Conservation (phyloP, 1,140 invertebrate species). For the Trichonephila inaurata region DNA sequence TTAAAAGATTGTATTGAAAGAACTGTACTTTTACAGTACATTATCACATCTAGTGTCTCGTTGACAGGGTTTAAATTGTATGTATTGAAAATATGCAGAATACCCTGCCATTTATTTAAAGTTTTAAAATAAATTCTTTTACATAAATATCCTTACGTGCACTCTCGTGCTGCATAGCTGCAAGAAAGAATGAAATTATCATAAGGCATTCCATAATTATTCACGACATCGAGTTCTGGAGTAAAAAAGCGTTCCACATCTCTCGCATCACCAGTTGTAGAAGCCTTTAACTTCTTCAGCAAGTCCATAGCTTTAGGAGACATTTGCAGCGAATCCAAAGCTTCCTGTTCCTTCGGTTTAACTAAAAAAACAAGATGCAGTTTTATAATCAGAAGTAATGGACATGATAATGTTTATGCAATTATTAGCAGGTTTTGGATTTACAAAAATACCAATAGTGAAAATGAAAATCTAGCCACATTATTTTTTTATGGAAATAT, state of each 20-base stretch:
- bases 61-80: no score
- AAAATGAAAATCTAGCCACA: no score
- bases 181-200: constrained; percentile 65
- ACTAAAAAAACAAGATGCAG: background rate
- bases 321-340: background rate
- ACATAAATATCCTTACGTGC: constrained; percentile 5
- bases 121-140: no score
- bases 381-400: background rate
- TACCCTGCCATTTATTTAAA: no score
- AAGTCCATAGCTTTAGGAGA: background rate
- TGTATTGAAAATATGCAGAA: no score
- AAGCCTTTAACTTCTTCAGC: constrained; percentile 15
- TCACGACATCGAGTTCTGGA: background rate
- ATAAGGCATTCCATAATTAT: constrained; percentile 48
- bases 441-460: no score
- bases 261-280: constrained; percentile 12
- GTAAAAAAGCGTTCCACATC: constrained; percentile 57
- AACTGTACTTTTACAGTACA: no score
- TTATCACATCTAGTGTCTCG: no score
- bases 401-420: no score
- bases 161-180: constrained; percentile 18
- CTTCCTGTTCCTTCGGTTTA: background rate
- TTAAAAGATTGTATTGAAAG: no score
- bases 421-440: no score
- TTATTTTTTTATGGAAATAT: no score